Base-by-base conservation (phyloP, 2,797 vertebrate genomes). In the Mastacembelus armatus region DNA sequence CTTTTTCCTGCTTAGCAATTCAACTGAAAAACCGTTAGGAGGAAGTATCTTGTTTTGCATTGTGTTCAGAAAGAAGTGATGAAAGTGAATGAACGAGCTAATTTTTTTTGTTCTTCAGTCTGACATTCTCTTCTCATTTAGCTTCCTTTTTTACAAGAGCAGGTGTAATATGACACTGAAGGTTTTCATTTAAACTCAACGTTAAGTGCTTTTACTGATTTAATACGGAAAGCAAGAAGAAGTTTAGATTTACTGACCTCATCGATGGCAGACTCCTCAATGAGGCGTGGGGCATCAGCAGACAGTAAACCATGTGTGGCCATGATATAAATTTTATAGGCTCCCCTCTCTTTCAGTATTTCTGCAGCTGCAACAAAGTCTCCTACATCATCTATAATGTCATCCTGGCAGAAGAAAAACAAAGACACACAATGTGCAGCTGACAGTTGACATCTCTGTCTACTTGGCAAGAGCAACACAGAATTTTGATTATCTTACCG, bases 261-360 rank as follows among this genome's bases (percentile, higher is more conserved):
- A 5, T 99, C 96, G 0, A 99, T 95, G 61, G 96, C 94, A 0
- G 98, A 99, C 42, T 99, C 97, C 80, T 99, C 97, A 7, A 99
- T 98, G 66, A 99, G 95, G 24, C 95, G 96, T 0, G 98, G 98
- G 0, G 98, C 98, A 10, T 99, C 98, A 0, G 95, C 96, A 3
- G 97, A 99, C 87, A 99, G 91, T 24, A 99, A 93, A 64, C 98
- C 98, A 0, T 99, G 98, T 3, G 98, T 99, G 35, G 97, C 98
- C 98, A 99, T 99, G 78, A 99, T 95, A 16, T 97, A 99, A 57
- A 99, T 98, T 87, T 98, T 99, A 84, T 99, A 99, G 1, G 98
- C 97, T 1, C 98, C 98, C n/a, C 97, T 94, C 77, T 99, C 98
- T 74, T 99, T 99, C 81, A 99, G 93, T 85, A 98, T 98, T 91